Conservation (phyloP, 1,140 invertebrate genomes). For the Eciton burchellii region DNA sequence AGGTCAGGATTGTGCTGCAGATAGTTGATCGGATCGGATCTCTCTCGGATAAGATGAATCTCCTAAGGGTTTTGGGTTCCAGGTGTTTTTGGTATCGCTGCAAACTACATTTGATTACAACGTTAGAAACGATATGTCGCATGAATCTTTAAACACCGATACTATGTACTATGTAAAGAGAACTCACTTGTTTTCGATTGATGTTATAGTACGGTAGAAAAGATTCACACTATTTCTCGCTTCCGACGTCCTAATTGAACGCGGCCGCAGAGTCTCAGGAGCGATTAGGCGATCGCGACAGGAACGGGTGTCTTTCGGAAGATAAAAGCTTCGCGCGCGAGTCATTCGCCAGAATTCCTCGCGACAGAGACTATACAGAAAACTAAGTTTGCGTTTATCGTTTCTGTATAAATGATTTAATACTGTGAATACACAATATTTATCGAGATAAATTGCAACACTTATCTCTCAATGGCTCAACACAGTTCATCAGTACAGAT, state of each 20-base stretch:
- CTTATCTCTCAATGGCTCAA: constrained; percentile 58
- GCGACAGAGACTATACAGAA: constrained; percentile 63
- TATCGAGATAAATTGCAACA: constrained; percentile 66
- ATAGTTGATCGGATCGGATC: not conserved
- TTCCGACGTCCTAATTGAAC: no score
- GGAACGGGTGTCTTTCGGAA: not conserved
- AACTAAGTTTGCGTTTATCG: constrained; percentile 60
- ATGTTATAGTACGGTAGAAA: no score
- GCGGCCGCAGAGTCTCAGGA: no score
- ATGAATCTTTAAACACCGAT: no score
- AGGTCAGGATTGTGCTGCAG: constrained; percentile 1
- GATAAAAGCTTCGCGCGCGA: not conserved
- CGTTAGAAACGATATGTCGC: no score
- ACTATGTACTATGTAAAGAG: no score
- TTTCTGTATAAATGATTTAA: constrained; percentile 80
- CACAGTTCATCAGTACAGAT: constrained; percentile 70
- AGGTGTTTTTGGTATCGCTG: no score
- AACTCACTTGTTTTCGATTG: no score
- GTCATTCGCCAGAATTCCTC: not conserved
- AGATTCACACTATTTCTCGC: no score
- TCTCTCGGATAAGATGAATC: not conserved
- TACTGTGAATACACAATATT: constrained; percentile 81
- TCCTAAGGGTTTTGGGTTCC: no score
- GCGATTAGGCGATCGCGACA: not conserved
- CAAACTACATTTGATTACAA: no score